Evolutionary conservation across 2,888 invertebrate genomes (phyloP).

Genomic region (Polyommatus iphigenia): DNA sequence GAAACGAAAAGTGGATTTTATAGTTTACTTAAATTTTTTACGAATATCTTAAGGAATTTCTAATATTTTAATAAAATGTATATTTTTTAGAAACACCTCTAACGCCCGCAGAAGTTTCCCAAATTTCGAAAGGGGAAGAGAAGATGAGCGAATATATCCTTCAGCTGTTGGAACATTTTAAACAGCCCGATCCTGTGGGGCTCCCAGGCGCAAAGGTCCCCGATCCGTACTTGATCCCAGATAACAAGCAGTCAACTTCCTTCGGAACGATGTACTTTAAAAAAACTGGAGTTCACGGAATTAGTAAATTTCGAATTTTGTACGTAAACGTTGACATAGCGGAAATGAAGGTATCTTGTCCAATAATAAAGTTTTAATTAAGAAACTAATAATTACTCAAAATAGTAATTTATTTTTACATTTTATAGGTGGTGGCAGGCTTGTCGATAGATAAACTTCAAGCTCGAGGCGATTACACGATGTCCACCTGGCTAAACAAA

Average conservation of each 20-base stretch:
- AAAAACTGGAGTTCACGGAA: slow-evolving; percentile 86
- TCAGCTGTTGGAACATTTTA: slow-evolving; percentile 88
- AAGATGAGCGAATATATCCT: slow-evolving; percentile 87
- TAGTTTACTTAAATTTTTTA: not conserved
- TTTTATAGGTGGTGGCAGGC: slow-evolving; percentile 84
- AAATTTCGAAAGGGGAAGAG: slow-evolving; percentile 76
- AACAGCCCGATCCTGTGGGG: slow-evolving; percentile 89
- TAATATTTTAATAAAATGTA: not conserved
- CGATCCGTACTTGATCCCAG: slow-evolving; percentile 90
- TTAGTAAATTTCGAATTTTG: slow-evolving; percentile 89
- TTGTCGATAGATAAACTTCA: slow-evolving; percentile 85
- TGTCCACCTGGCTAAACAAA: slow-evolving; percentile 85
- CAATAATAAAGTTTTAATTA: not conserved
- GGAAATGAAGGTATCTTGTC: slow-evolving; percentile 82
- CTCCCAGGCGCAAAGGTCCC: slow-evolving; percentile 89
- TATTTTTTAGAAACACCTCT: not conserved
- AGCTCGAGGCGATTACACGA: slow-evolving; percentile 88
- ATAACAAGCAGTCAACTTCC: slow-evolving; percentile 86
- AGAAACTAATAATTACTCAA: not conserved
- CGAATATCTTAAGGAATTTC: not conserved
- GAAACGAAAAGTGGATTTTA: not conserved
- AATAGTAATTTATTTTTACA: not conserved
- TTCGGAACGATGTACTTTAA: slow-evolving; percentile 85
- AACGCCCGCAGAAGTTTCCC: not conserved
- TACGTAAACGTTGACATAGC: slow-evolving; percentile 87